These are phyloP conservation scores for Hirtodrosophila alboralis DNA, from an alignment of 2,888 invertebrate species.

Conservation along the genomic window DNA sequence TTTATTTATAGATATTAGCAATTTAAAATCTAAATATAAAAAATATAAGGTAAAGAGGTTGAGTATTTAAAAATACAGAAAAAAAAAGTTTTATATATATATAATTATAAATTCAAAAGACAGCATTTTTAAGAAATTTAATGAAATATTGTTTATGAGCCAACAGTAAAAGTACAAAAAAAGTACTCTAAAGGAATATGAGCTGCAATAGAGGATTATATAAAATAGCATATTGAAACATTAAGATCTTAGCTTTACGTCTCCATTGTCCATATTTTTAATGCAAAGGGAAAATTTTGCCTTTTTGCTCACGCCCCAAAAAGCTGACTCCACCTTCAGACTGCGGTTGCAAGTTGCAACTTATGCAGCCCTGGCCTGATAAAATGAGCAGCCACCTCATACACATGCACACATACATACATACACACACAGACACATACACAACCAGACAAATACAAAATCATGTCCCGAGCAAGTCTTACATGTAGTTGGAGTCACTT, in stretches of 20 bases:
- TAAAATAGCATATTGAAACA: too few relatives aligned
- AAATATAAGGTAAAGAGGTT: too few relatives aligned
- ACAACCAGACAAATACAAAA: slow-evolving; percentile 14
- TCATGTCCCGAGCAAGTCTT: slow-evolving; percentile 49
- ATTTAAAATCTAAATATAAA: too few relatives aligned
- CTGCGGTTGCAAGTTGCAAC: slow-evolving; percentile 18
- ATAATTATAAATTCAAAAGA: too few relatives aligned
- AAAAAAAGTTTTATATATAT: neutral
- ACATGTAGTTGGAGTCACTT: slow-evolving; percentile 48
- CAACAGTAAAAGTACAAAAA: too few relatives aligned
- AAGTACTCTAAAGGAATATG: neutral
- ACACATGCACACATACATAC: slow-evolving; percentile 30
- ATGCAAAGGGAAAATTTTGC: slow-evolving; percentile 42
- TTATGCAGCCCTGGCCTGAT: slow-evolving; percentile 69
- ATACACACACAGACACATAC: slow-evolving; percentile 15
- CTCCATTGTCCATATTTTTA: slow-evolving; percentile 10
- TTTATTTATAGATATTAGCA: too few relatives aligned
- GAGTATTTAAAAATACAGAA: neutral
- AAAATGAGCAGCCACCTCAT: slow-evolving; percentile 56
- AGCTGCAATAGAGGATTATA: neutral
- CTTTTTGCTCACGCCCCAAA: slow-evolving; percentile 65
- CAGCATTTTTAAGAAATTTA: too few relatives aligned
- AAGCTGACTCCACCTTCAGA: slow-evolving; percentile 67
- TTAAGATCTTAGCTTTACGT: neutral
- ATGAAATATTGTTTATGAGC: too few relatives aligned